phyloP scores from a whole-genome alignment of 1,140 invertebrate genomes.

The Sarcophaga peregrina region DNA sequence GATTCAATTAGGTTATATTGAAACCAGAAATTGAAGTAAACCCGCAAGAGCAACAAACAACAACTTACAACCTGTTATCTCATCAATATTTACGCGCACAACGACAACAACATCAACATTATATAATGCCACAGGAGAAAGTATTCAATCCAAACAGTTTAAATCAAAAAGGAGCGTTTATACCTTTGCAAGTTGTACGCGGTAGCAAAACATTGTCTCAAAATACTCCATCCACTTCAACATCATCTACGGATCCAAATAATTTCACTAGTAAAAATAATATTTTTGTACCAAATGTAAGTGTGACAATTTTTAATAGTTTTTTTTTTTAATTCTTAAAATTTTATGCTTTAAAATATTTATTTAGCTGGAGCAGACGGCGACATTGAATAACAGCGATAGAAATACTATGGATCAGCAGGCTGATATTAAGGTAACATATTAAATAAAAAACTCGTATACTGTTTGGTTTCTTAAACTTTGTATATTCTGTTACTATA shows the following conservation, averaged over 20 bases:
- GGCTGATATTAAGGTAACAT: background rate
- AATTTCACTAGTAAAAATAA: background rate
- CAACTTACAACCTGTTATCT: background rate
- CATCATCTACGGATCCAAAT: constrained; percentile 2
- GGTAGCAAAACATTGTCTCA: constrained; percentile 32
- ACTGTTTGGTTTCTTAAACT: no score
- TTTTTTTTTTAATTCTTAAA: background rate
- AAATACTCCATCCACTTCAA: background rate
- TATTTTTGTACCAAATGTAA: background rate
- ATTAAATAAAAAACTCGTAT: background rate
- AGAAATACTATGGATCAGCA: background rate
- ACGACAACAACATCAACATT: background rate
- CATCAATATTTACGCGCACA: background rate
- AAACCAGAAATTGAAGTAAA: no score
- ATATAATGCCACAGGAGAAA: background rate
- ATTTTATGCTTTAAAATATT: background rate
- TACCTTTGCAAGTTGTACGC: constrained; percentile 41
- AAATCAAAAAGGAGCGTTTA: constrained; percentile 45
- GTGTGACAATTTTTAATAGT: background rate
- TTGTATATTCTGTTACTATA: no score
- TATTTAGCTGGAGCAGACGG: background rate
- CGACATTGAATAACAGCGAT: background rate
- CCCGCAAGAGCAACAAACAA: background rate
- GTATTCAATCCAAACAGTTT: background rate
- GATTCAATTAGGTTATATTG: no score